Base-by-base conservation (phyloP, 2,113 vertebrate species). In the Gavia stellata region DNA sequence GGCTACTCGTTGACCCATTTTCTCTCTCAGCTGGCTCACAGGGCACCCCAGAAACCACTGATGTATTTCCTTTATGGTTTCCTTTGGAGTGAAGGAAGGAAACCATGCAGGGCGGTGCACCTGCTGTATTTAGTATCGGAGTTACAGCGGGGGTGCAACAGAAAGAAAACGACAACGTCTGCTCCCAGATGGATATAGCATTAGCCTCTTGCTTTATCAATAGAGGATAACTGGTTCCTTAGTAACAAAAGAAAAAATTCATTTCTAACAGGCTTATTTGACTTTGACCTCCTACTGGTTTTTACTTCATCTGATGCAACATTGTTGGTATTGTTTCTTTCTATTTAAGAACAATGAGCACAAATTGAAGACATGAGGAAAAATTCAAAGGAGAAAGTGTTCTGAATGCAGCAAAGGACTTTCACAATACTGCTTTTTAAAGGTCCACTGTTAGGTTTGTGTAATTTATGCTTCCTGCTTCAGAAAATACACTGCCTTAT, bases 51-150 rank as follows among this genome's bases (percentile, higher is more conserved):
- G 98, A 98, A 99, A 98, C 96, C 96, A 96, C 98, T 96, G 97
- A 98, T 98, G 98, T 98, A 98, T 98, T 98, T 98, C 98, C 97
- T 98, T 99, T 98, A 98, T 98, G 98, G 98, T 98, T 99, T 99
- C 98, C 98, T 98, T 97, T 94, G 96, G 96, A 98, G 96, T 96
- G 92, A 86, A 97, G 96, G 97, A 98, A 98, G 97, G 96, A 99
- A 98, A 98, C 98, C 96, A 97, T 91, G 79, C 73, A 55, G 29
- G 36, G 36, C 92, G 71, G 42, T 97, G 98, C 98, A 99, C 98
- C 98, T 99, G 98, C 96, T 98, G 92, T 95, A 97, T 98, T 98
- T 98, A 97, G 98, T 96, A 98, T 96, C 93, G 75, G 88, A 95
- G 94, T 63, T 96, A 52, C 63, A 62, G 70, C 17, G 5, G 52